Base-by-base conservation (phyloP, 1,140 invertebrate genomes). In the Bombus sibiricus region DNA sequence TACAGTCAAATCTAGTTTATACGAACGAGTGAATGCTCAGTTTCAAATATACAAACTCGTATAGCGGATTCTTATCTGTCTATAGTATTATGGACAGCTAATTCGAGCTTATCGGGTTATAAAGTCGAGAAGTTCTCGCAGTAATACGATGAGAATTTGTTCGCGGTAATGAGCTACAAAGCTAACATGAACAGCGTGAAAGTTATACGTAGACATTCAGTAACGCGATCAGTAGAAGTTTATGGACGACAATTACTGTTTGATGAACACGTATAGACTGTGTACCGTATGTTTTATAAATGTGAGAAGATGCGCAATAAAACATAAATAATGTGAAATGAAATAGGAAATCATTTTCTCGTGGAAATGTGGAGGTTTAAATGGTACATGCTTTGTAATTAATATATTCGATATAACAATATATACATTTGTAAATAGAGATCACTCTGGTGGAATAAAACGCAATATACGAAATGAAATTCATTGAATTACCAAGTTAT, bases 61-160 rank as follows among this genome's bases (percentile, higher is more conserved):
- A 62, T 62, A 53, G 47, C 47, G 6, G 18, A 53, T 53, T 53
- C 10, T 62, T 22, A 62, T 62, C 59, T n/a, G 1, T 22, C 18
- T 53, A 22, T 13, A n/a, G 10, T 77, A 69, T 74, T 43, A 28
- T 66, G 59, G 25, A 22, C 87, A 66, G 78, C 32, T 75, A 87
- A 47, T 69, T 64, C 53, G 53, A 77, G 47, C 47, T 53, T 53
- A 28, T 37, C 32, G n/a, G 25, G n/a, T 34, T 68, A 59, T 75
- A 75, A 81, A 86, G 64, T 18, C 39, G 37, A 62, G 62, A 77
- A 88, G 47, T 82, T 88, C 64, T 28, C 22, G 1, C n/a, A 9
- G 47, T 64, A 83, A 80, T 57, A 53, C n/a, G 68, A 18, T 34
- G 76, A 43, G 53, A 86, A 82, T 39, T 32, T 73, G 47, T 37